These are phyloP conservation scores for Brachionus calyciflorus DNA, from an alignment of 1,140 invertebrate genomes.

Conservation along the genomic window DNA sequence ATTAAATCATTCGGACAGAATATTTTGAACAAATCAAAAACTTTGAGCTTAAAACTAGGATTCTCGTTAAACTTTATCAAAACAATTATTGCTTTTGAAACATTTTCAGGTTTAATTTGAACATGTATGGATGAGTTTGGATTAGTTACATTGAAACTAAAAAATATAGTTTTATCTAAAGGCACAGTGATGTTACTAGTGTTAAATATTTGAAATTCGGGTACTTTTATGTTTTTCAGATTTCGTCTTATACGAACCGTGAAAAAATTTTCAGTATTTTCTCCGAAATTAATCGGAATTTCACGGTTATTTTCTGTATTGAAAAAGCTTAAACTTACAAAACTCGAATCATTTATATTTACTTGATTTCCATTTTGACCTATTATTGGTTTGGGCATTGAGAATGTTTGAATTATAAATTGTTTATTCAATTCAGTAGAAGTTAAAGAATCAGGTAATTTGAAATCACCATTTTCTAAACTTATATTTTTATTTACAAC, in stretches of 20 bases:
- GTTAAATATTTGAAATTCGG: background rate
- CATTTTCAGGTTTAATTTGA: conserved; percentile 21
- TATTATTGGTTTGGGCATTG: background rate
- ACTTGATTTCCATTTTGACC: conserved; percentile 8
- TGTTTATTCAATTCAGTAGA: background rate
- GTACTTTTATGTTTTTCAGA: background rate
- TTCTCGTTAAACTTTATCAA: background rate
- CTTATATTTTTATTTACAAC: background rate
- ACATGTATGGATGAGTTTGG: background rate
- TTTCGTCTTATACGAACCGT: background rate
- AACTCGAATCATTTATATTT: background rate
- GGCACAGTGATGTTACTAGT: background rate
- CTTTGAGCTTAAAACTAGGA: conserved; percentile 19
- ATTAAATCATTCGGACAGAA: conserved; percentile 15
- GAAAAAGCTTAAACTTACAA: conserved; percentile 4
- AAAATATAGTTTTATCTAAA: background rate
- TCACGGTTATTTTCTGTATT: background rate
- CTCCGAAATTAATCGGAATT: background rate
- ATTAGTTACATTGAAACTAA: conserved; percentile 1
- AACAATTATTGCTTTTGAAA: background rate
- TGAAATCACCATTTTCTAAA: conserved; percentile 13
- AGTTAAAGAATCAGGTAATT: background rate
- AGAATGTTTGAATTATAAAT: background rate
- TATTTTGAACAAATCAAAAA: conserved; percentile 22
- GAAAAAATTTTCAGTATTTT: background rate